phyloP scores from a whole-genome alignment of 1,140 invertebrate species.

The Augochlora pura region DNA sequence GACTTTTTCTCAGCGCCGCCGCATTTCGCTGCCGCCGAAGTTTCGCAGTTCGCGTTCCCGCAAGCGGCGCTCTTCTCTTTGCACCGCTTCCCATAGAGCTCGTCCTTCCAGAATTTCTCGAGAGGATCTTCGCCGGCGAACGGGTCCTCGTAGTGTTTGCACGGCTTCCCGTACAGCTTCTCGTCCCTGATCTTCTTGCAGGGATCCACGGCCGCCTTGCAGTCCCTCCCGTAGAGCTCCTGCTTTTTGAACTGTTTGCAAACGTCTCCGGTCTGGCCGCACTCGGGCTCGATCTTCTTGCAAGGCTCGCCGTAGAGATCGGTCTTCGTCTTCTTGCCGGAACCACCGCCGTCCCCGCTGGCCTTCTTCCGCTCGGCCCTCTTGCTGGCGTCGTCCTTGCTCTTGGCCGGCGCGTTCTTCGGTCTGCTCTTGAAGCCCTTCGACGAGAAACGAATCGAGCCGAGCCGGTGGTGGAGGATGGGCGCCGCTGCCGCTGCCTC shows the following conservation, averaged over 20 bases:
- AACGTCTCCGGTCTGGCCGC: background rate
- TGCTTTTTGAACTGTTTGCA: constrained; percentile 20
- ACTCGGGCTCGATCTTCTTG: background rate
- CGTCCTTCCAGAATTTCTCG: background rate
- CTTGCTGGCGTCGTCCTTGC: constrained; percentile 20
- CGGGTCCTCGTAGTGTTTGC: background rate
- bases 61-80: background rate
- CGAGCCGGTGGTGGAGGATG: too few species aligned
- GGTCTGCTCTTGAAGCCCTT: constrained; percentile 14
- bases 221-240: background rate
- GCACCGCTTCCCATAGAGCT: background rate
- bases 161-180: background rate
- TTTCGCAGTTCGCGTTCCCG: background rate
- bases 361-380: constrained; percentile 2
- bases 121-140: background rate
- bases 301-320: too few species aligned
- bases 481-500: background rate
- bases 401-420: constrained; percentile 17
- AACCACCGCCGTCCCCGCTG: background rate
- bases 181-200: constrained; percentile 12
- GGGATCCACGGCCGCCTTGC: background rate
- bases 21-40: too few species aligned
- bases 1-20: background rate
- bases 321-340: too few species aligned
- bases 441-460: background rate